Conservation (phyloP, 1,140 invertebrate genomes). For the Drosophila nikananu region DNA sequence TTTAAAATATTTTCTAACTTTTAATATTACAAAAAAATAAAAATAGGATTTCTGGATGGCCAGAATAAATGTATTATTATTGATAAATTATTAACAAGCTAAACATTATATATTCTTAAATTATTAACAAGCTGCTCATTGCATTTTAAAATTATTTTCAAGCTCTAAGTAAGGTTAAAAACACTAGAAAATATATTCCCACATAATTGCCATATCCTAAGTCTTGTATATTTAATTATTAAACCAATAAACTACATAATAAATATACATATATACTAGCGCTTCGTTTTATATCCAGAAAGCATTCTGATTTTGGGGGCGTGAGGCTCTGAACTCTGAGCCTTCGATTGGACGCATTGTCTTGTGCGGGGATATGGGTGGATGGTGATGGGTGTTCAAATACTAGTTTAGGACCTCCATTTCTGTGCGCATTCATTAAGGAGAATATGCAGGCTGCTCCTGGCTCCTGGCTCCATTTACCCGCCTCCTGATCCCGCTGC, state of each 20-base stretch:
- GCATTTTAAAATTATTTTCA: no score
- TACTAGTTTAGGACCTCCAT: conserved; percentile 37
- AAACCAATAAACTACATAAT: neutral
- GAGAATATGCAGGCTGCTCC: conserved; percentile 36
- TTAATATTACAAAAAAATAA: no score
- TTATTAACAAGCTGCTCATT: no score
- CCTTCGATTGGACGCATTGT: conserved; percentile 50
- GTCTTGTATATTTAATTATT: no score
- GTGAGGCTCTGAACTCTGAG: conserved; percentile 22
- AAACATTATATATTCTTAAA: no score
- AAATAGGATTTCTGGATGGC: no score
- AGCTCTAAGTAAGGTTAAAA: no score
- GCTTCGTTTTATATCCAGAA: neutral
- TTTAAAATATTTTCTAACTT: no score
- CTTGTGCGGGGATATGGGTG: neutral
- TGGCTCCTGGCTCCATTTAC: conserved; percentile 5
- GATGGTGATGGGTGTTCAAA: conserved; percentile 21
- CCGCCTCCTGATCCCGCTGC: neutral
- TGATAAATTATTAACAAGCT: no score
- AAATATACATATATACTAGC: neutral
- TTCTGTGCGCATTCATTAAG: conserved; percentile 63
- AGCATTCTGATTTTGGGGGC: conserved; percentile 1
- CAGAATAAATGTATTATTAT: no score
- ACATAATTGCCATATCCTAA: no score
- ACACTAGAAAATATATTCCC: no score